Evolutionary conservation across 1,140 invertebrate species (phyloP).

Genomic region (Polyergus mexicanus): DNA sequence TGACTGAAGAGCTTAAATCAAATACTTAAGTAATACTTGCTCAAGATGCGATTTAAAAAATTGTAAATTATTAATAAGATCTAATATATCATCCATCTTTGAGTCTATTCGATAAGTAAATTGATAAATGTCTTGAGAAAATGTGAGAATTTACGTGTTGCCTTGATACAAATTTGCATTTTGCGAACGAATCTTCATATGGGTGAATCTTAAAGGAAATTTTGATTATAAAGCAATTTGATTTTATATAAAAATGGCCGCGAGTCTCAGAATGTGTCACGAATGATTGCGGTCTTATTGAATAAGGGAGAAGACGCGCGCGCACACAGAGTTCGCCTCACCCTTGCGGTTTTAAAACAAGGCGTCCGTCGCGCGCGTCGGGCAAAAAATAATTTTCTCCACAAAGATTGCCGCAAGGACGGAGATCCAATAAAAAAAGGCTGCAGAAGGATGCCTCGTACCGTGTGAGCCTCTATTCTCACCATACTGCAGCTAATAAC

Average conservation of each 20-base stretch:
- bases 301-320: conserved; percentile 29
- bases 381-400: conserved; percentile 55
- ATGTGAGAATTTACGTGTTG: not conserved
- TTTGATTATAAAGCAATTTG: conserved; percentile 9
- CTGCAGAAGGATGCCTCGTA: conserved; percentile 64
- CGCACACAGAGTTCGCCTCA: conserved; percentile 15
- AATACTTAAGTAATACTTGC: not conserved
- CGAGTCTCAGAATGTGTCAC: not conserved
- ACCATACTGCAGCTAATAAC: conserved; percentile 66
- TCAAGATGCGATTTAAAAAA: not conserved
- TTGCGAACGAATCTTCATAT: not conserved
- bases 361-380: conserved; percentile 47
- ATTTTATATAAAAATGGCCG: not conserved
- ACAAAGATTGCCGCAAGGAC: conserved; percentile 66
- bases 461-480: conserved; percentile 56
- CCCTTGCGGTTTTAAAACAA: conserved; percentile 31
- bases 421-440: conserved; percentile 58
- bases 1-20: not conserved
- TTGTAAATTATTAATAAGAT: not conserved
- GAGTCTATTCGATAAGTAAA: not conserved
- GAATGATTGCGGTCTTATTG: conserved; percentile 39
- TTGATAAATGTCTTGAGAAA: not conserved
- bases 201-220: not conserved
- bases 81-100: not conserved
- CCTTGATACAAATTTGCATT: not conserved